Base-by-base conservation (phyloP, 2,113 vertebrate species). In the Oxyruncus cristatus region DNA sequence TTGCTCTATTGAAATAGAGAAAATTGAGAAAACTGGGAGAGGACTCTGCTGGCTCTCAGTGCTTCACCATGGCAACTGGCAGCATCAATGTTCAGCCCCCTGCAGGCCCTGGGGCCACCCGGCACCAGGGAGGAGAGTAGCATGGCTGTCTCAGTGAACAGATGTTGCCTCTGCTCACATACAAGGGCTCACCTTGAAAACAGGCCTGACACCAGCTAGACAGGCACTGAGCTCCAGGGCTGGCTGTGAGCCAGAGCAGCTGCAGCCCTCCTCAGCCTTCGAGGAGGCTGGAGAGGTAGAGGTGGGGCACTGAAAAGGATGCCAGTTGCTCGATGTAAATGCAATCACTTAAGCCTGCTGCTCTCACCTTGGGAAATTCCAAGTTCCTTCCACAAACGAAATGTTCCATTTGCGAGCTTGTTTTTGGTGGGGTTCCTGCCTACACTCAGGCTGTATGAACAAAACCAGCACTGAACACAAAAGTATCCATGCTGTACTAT, bases 291-390 rank as follows among this genome's bases (percentile, higher is more conserved):
- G 30, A 47, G 30, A 28, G 35, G 35, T 39, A 20, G 44, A 90
- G 81, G 87, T 50, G 42, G 39, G 50, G 63, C 11, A 0, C 59
- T 78, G 81, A 73, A 66, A 88, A n/a, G 58, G 66, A 32, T 39
- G 61, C 75, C 87, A 93, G 77, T 49, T 74, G 62, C 78, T 52
- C 17, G 0, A 37, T 24, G 71, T 75, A 80, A 85, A 53, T 4
- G 2, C n/a, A 26, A 44, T 66, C 53, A 21, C 37, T 74, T 80
- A 47, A 73, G 84, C 47, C 52, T 9, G 6, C 70, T 72, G 68
- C 59, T 72, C 81, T 62, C 17, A 67, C 75, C 75, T 62, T 39
- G 92, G 96, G 93, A 88, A 97, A 94, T 95, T 95, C 94, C 96
- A 79, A 3, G 32, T 42, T 53, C 47, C 82, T 79, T 94, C 65